phyloP scores from a whole-genome alignment of 2,113 vertebrate species.

The Pomatorhinus ruficollis region DNA sequence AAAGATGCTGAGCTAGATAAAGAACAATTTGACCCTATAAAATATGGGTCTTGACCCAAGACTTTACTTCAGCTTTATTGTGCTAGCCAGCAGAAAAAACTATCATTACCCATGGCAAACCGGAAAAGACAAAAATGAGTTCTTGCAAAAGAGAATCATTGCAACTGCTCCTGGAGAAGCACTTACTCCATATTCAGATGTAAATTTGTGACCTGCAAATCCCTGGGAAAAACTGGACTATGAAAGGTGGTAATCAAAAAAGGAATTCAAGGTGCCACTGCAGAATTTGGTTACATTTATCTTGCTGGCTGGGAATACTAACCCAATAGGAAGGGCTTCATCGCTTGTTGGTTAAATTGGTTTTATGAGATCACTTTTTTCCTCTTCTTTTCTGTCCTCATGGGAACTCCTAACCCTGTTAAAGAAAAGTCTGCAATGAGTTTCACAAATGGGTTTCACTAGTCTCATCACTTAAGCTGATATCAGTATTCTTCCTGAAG shows the following conservation, averaged over 20 bases:
- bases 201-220: neutral
- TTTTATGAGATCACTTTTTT: neutral
- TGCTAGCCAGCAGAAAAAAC: neutral
- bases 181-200: neutral
- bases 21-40: neutral
- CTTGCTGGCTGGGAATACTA: neutral
- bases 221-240: neutral
- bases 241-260: neutral
- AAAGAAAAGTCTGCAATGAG: neutral
- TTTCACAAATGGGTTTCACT: neutral
- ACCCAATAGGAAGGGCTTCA: neutral
- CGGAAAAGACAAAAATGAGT: neutral
- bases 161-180: neutral
- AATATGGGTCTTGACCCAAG: neutral
- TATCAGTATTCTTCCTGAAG: neutral
- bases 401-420: neutral
- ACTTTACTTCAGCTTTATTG: neutral
- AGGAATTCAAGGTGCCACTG: neutral
- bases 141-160: neutral
- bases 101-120: neutral
- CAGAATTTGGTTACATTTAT: neutral
- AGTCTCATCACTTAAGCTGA: neutral
- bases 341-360: neutral
- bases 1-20: conserved; percentile 48
- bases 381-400: neutral